A percentile compares a stretch with the other conserved stretches of the same genome.
phyloP scores from a whole-genome alignment of 2,113 vertebrate species.

The Gasterosteus nipponicus region DNA sequence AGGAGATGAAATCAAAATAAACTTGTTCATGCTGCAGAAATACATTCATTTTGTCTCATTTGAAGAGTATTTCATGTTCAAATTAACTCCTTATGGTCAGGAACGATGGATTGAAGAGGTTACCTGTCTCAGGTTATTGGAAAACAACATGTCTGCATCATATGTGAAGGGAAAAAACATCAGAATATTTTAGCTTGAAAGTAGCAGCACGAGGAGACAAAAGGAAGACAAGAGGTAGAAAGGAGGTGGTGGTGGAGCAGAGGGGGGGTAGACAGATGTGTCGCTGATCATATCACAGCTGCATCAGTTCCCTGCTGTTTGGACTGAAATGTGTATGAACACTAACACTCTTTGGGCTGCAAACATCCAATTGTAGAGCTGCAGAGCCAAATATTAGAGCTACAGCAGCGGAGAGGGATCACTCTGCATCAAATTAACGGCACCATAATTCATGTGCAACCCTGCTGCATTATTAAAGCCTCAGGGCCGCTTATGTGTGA shows the following conservation, averaged over 20 bases:
- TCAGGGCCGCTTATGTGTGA: constrained; percentile 26
- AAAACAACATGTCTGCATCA: background rate
- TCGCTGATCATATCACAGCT: constrained; percentile 49
- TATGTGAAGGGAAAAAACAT: background rate
- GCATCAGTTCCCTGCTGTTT: constrained; percentile 33
- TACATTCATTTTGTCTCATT: background rate
- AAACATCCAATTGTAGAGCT: constrained; percentile 32
- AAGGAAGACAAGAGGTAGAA: background rate
- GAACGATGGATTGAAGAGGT: background rate
- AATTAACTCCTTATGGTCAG: background rate
- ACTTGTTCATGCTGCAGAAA: background rate
- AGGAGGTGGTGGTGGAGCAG: background rate
- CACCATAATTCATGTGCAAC: constrained; percentile 35
- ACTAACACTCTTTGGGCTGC: constrained; percentile 59
- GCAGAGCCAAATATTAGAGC: constrained; percentile 16
- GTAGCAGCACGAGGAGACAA: background rate
- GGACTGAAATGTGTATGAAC: constrained; percentile 68
- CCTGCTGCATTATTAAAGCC: constrained; percentile 40
- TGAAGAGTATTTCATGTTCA: background rate
- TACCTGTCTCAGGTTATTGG: background rate
- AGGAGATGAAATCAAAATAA: background rate
- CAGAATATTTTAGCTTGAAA: constrained; percentile 12
- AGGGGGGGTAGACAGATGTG: constrained; percentile 4
- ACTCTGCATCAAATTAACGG: constrained; percentile 49
- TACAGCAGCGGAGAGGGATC: constrained; percentile 29